Evolutionary conservation across 2,888 invertebrate species (phyloP).

Genomic region (Beris morrisii): DNA sequence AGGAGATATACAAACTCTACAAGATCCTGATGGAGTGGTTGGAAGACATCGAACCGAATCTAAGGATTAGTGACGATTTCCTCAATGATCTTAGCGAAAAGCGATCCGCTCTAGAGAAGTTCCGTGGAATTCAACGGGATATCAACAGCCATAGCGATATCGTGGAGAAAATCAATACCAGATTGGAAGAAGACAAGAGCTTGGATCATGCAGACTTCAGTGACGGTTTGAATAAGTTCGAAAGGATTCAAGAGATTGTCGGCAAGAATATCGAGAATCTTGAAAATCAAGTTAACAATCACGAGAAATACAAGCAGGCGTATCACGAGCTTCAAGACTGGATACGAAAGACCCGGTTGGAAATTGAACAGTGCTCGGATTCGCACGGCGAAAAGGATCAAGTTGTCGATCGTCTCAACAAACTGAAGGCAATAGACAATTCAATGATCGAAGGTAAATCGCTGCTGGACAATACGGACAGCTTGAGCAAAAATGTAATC

Average conservation of each 20-base stretch:
- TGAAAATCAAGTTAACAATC: slow-evolving; percentile 81
- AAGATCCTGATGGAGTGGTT: slow-evolving; percentile 85
- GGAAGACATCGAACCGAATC: slow-evolving; percentile 82
- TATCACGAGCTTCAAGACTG: slow-evolving; percentile 83
- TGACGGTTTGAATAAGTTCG: slow-evolving; percentile 70
- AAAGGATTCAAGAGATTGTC: slow-evolving; percentile 67
- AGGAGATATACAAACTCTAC: slow-evolving; percentile 83
- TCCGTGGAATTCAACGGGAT: slow-evolving; percentile 79
- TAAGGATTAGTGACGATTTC: slow-evolving; percentile 70
- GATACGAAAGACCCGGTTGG: slow-evolving; percentile 78
- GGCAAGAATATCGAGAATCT: slow-evolving; percentile 70
- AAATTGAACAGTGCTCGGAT: slow-evolving; percentile 82
- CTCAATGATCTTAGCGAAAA: slow-evolving; percentile 89
- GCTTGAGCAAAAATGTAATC: slow-evolving; percentile 73
- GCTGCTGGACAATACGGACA: slow-evolving; percentile 71
- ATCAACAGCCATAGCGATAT: slow-evolving; percentile 77
- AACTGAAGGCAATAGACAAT: slow-evolving; percentile 69
- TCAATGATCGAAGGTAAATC: slow-evolving; percentile 73
- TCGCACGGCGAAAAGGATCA: slow-evolving; percentile 84
- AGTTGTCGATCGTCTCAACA: slow-evolving; percentile 74
- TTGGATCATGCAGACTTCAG: slow-evolving; percentile 70
- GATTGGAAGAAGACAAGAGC: slow-evolving; percentile 70
- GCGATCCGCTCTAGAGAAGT: slow-evolving; percentile 84
- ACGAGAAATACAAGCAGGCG: slow-evolving; percentile 83
- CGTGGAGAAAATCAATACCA: slow-evolving; percentile 74